Conservation (phyloP, 2,113 vertebrate species). For the Tamias sibiricus region DNA sequence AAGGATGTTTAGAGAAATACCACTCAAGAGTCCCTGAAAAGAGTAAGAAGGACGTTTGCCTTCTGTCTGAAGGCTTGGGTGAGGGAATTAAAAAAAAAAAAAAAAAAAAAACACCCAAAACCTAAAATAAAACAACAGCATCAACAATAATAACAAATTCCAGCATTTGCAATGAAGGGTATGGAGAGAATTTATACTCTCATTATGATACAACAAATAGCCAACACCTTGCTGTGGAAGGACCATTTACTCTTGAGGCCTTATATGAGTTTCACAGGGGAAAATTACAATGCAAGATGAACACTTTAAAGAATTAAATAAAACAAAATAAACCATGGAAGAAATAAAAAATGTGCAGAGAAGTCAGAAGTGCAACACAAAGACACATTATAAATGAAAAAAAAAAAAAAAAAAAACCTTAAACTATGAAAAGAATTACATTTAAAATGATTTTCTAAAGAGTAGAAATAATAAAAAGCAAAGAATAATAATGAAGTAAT, state of each 20-base stretch:
- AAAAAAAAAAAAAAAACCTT: not conserved
- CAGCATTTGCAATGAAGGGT: not conserved
- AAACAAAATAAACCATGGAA: not conserved
- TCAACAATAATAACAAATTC: not conserved
- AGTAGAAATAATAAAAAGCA: not conserved
- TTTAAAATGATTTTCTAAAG: not conserved
- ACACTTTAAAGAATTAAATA: not conserved
- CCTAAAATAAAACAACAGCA: not conserved
- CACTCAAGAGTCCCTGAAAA: not conserved
- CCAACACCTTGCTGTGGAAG: not conserved
- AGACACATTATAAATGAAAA: not conserved
- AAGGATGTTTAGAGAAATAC: not conserved
- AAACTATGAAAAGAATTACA: not conserved
- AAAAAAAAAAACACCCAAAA: too few relatives aligned
- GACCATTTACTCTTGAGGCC: not conserved
- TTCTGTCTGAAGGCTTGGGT: not conserved
- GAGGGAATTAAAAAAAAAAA: too few relatives aligned
- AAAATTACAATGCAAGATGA: not conserved
- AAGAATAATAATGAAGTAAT: not conserved
- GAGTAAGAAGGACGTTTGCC: not conserved
- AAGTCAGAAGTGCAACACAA: not conserved
- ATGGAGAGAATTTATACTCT: not conserved
- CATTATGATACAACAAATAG: not conserved
- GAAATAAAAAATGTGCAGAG: not conserved
- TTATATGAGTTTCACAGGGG: not conserved